Conservation (phyloP, 30 jellyfish, hydroid and myxozoan species). For the Mastigias papua region DNA sequence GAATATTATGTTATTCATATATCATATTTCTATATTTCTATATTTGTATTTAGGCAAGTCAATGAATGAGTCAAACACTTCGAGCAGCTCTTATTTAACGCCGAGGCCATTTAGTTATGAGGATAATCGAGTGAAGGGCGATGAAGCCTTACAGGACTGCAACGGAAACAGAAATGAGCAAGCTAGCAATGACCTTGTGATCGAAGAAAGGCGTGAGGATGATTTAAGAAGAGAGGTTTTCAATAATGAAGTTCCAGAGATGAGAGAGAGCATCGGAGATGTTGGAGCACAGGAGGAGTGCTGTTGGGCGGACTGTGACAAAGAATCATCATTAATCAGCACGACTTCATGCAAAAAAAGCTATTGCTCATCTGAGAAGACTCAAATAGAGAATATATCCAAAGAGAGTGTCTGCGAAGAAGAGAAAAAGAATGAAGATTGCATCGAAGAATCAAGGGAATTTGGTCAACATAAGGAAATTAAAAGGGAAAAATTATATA, state of each 20-base stretch:
- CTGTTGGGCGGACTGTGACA: neutral
- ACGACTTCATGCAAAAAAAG: constrained; percentile 26
- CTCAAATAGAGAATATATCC: neutral
- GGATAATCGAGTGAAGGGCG: neutral
- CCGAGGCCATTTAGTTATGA: neutral
- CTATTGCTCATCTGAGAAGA: constrained; percentile 20
- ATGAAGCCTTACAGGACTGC: neutral
- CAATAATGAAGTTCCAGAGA: neutral
- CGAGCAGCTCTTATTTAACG: constrained; percentile 33
- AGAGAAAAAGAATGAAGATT: neutral
- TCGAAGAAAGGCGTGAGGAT: neutral
- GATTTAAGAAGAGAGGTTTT: neutral
- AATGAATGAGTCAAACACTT: constrained; percentile 24
- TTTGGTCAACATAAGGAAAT: too few species aligned
- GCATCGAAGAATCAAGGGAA: too few species aligned
- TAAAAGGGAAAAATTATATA: too few species aligned
- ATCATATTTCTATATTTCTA: too few species aligned
- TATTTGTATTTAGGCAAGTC: too few species aligned
- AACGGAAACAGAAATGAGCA: neutral
- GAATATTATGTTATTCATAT: too few species aligned
- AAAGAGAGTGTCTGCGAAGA: neutral
- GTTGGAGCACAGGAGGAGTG: neutral
- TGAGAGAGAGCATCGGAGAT: neutral
- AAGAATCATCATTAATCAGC: constrained; percentile 6
- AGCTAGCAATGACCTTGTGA: neutral